Evolutionary conservation across 2,113 vertebrate species (phyloP).

Genomic region (human): DNA sequence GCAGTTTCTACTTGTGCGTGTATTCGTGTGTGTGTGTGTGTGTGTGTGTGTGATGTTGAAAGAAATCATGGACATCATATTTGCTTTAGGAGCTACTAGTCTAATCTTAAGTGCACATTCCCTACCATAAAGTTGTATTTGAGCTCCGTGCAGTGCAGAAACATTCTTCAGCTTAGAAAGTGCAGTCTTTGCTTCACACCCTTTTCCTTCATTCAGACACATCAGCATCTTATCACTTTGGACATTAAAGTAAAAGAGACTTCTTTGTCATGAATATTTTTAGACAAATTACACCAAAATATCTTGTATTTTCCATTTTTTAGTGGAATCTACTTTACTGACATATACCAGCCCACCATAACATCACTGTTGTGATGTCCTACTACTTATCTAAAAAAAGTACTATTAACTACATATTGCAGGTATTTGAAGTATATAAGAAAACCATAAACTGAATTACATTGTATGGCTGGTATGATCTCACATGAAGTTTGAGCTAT

Average conservation of each 20-base stretch:
- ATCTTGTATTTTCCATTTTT: slow-evolving; percentile 76
- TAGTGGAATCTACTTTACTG: slow-evolving; percentile 71
- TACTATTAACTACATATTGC: slow-evolving; percentile 77
- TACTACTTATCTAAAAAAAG: slow-evolving; percentile 76
- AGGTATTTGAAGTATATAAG: slow-evolving; percentile 75
- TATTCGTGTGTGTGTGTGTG: not conserved
- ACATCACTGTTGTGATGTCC: slow-evolving; percentile 62
- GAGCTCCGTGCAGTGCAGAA: not conserved
- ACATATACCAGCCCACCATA: slow-evolving; percentile 74
- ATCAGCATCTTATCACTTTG: slow-evolving; percentile 57
- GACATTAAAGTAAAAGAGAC: slow-evolving; percentile 76
- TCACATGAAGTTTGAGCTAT: slow-evolving; percentile 82
- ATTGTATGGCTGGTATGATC: slow-evolving; percentile 79
- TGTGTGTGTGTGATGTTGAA: slow-evolving; percentile 40
- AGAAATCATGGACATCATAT: slow-evolving; percentile 65
- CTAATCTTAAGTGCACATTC: slow-evolving; percentile 8
- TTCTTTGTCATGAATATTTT: slow-evolving; percentile 73
- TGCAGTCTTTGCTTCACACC: slow-evolving; percentile 52
- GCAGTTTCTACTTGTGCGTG: slow-evolving; percentile 67
- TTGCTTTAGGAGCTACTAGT: slow-evolving; percentile 54
- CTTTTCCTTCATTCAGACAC: slow-evolving; percentile 63
- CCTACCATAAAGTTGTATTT: not conserved
- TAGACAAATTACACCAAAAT: slow-evolving; percentile 76
- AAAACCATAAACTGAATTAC: slow-evolving; percentile 84
- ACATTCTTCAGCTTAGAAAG: not conserved